A percentile compares a stretch with the other conserved stretches of the same genome.
These are phyloP conservation scores for Carabus problematicus DNA, from an alignment of 2,888 invertebrate genomes.

Conservation along the genomic window DNA sequence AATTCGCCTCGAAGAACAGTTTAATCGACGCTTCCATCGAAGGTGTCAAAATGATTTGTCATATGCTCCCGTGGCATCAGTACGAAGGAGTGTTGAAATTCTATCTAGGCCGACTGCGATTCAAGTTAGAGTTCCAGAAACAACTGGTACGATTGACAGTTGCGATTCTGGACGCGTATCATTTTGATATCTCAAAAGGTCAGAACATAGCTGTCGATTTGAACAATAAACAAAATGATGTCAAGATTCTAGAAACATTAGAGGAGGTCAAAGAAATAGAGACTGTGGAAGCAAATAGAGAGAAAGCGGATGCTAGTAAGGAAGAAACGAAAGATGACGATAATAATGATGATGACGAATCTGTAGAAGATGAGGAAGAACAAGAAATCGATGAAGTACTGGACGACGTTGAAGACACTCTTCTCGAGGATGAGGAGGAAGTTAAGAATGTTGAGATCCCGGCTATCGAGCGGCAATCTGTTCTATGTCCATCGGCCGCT, in stretches of 20 bases:
- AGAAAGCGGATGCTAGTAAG: slow-evolving; percentile 25
- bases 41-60: slow-evolving; percentile 77
- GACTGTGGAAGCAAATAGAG: slow-evolving; percentile 8
- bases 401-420: slow-evolving; percentile 54
- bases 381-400: slow-evolving; percentile 58
- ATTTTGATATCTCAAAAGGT: slow-evolving; percentile 82
- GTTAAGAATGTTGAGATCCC: slow-evolving; percentile 51
- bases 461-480: slow-evolving; percentile 60
- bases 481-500: slow-evolving; percentile 75
- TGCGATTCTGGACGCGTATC: slow-evolving; percentile 87
- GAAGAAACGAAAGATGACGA: slow-evolving; percentile 42
- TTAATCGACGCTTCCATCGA: slow-evolving; percentile 87
- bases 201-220: too few relatives aligned
- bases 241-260: slow-evolving; percentile 26
- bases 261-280: slow-evolving; percentile 12
- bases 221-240: slow-evolving; percentile 22
- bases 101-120: slow-evolving; percentile 79
- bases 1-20: slow-evolving; percentile 77
- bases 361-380: slow-evolving; percentile 49
- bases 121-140: slow-evolving; percentile 78
- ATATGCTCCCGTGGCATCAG: slow-evolving; percentile 85
- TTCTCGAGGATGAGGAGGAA: slow-evolving; percentile 55
- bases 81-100: slow-evolving; percentile 83
- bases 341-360: slow-evolving; percentile 48
- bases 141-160: slow-evolving; percentile 80